Percentiles rank a stretch among this genome's conserved stretches.
Conservation (phyloP, 37 sponge, comb jelly and placozoan species). For the Hormiphora californensis region DNA sequence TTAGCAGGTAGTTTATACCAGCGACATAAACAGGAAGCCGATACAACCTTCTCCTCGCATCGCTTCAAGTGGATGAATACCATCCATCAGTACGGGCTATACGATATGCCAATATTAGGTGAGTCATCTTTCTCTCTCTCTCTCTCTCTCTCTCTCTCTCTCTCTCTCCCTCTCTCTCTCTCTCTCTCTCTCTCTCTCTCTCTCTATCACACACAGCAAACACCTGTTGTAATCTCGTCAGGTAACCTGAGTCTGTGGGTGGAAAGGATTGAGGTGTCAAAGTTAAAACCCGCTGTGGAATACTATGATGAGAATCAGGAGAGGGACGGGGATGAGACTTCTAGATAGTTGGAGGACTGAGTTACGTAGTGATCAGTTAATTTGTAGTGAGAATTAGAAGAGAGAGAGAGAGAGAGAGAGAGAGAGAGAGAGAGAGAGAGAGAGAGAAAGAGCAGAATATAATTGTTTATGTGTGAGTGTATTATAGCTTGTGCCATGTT, state of each 20-base stretch:
- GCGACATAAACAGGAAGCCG: slow-evolving; percentile 40
- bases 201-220: background rate
- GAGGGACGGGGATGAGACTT: slow-evolving; percentile 22
- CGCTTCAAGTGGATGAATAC: slow-evolving; percentile 42
- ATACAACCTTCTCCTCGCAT: background rate
- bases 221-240: background rate
- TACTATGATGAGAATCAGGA: slow-evolving; percentile 34
- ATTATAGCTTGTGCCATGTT: too few relatives aligned
- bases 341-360: too few relatives aligned
- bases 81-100: slow-evolving; percentile 33
- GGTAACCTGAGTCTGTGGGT: slow-evolving; percentile 43
- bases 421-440: too few relatives aligned
- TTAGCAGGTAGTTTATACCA: background rate
- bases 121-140: too few relatives aligned
- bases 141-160: too few relatives aligned
- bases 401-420: too few relatives aligned
- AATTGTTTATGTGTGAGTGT: too few relatives aligned
- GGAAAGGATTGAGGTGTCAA: background rate
- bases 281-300: slow-evolving; percentile 33
- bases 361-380: too few relatives aligned
- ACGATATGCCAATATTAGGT: slow-evolving; percentile 55
- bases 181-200: too few relatives aligned
- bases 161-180: too few relatives aligned
- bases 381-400: too few relatives aligned
- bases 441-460: too few relatives aligned